Conservation (phyloP, 2,113 vertebrate genomes). For the Nannobrachium achirus region DNA sequence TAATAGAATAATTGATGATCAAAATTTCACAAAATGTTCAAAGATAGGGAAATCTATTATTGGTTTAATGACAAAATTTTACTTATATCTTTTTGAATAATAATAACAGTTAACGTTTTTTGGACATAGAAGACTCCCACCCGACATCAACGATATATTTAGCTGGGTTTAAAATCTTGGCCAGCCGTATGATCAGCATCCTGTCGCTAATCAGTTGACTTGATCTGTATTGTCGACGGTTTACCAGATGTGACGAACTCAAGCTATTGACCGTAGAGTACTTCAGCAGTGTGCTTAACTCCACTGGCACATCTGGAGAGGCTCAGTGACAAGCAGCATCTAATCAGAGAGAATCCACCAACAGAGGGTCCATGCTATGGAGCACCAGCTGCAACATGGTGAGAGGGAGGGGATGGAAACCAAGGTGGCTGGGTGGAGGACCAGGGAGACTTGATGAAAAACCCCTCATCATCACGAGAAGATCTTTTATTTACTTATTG, state of each 20-base stretch:
- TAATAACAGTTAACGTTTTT: no score
- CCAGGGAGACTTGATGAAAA: neutral
- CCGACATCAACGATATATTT: no score
- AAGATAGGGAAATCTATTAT: no score
- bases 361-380: neutral
- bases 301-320: constrained; percentile 42
- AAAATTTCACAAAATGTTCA: no score
- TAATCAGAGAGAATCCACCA: constrained; percentile 37
- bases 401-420: neutral
- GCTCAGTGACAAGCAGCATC: constrained; percentile 2
- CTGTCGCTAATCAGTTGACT: constrained; percentile 12
- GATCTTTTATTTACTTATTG: no score
- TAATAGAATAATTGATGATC: no score
- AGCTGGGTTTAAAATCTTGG: no score
- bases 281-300: constrained; percentile 47
- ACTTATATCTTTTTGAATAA: no score
- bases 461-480: no score
- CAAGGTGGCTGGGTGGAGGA: neutral
- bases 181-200: constrained; percentile 18
- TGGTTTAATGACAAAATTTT: no score
- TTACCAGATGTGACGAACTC: constrained; percentile 37
- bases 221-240: constrained; percentile 29
- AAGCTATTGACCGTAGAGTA: constrained; percentile 38
- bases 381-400: constrained; percentile 29
- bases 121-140: no score